Percentiles rank a stretch among this genome's conserved stretches.
phyloP scores from a whole-genome alignment of 2,888 invertebrate species.

The Melanotus villosus region DNA sequence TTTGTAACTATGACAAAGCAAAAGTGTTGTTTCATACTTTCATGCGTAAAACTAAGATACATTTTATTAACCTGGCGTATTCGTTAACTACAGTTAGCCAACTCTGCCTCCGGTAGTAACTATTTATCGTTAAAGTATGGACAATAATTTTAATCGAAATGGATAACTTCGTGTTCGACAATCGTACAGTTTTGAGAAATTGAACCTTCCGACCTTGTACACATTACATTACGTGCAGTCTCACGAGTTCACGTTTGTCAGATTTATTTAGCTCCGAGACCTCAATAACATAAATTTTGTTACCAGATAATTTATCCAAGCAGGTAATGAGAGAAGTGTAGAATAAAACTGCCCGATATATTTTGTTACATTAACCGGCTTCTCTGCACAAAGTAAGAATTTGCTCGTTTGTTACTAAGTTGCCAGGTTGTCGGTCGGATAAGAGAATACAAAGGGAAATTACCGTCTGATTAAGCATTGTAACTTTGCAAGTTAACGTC shows the following conservation, averaged over 20 bases:
- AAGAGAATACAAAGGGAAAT: background rate
- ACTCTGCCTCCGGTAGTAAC: too few relatives aligned
- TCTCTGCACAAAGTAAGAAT: constrained; percentile 3
- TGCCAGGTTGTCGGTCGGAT: background rate
- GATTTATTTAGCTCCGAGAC: constrained; percentile 16
- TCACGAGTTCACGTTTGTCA: constrained; percentile 1
- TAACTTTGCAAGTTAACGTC: too few relatives aligned
- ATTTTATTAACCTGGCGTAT: too few relatives aligned
- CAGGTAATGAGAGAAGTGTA: constrained; percentile 14
- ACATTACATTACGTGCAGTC: background rate
- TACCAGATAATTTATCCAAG: constrained; percentile 23
- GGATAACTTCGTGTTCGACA: background rate
- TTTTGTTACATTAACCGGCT: constrained; percentile 19
- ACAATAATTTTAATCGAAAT: too few relatives aligned
- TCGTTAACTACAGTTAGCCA: too few relatives aligned
- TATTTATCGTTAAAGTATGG: too few relatives aligned
- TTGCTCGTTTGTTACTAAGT: constrained; percentile 4
- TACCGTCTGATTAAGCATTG: background rate
- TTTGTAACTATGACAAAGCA: too few relatives aligned
- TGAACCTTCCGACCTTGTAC: background rate
- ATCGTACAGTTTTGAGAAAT: background rate
- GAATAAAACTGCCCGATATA: constrained; percentile 8
- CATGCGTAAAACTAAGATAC: too few relatives aligned
- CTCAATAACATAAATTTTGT: constrained; percentile 19
- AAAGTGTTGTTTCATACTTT: too few relatives aligned